Percentiles rank a stretch among this genome's conserved stretches.
Conservation (phyloP, 2,797 vertebrate genomes). For the Amblyraja radiata region DNA sequence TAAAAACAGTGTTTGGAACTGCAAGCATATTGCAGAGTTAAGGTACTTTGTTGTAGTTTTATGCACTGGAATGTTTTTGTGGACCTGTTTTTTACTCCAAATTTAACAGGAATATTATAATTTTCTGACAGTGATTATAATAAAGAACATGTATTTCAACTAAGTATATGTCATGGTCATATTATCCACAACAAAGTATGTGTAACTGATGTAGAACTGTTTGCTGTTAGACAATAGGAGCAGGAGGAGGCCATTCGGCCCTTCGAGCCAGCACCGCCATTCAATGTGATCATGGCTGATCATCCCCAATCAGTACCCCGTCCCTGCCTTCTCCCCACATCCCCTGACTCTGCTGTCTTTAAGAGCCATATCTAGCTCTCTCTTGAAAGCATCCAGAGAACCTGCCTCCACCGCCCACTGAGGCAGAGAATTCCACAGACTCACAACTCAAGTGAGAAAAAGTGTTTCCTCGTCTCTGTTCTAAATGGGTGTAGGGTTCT, state of each 20-base stretch:
- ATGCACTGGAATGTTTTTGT: slow-evolving; percentile 12
- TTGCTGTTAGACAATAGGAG: background rate
- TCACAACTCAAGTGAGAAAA: no score
- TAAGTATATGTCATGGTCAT: background rate
- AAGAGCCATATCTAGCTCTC: no score
- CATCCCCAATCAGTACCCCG: no score
- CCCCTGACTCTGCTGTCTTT: no score
- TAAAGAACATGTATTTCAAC: slow-evolving; percentile 24
- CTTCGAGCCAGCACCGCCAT: no score
- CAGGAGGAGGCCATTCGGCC: no score
- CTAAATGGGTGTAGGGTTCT: background rate
- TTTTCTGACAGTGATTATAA: background rate
- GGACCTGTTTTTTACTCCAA: background rate
- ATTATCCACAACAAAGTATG: background rate
- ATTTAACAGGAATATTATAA: background rate
- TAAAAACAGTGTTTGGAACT: background rate
- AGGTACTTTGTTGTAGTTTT: background rate
- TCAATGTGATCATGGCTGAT: no score
- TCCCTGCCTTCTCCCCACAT: no score
- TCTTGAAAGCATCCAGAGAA: no score
- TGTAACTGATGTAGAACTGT: background rate
- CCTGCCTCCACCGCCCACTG: no score
- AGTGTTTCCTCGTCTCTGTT: no score
- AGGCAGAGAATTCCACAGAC: no score
- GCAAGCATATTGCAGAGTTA: background rate